Base-by-base conservation (phyloP, 2,888 invertebrate genomes). In the Ephialtes manifestator region DNA sequence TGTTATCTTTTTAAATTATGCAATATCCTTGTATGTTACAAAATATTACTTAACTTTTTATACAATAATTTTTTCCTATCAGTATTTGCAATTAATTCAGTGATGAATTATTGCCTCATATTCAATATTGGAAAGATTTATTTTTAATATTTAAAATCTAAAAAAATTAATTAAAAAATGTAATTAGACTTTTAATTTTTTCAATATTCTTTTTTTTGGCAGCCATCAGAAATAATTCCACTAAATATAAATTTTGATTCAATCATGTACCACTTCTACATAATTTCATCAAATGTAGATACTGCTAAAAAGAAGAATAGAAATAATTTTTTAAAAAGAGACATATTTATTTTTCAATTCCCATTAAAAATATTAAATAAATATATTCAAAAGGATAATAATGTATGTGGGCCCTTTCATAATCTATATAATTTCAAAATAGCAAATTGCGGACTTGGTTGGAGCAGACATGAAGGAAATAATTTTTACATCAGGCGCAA, bases 401-500 rank as follows among this genome's bases (percentile, higher is more conserved):
- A 15, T 24, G 39, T 60, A 28, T 7, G n/a, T 35, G 8, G 15
- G 8, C 8, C 2, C 2, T 60, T 35, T 15, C n/a, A 31, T 39
- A 39, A 39, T 35, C 35, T 4, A 43, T 55, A 84, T 77, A 13
- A 76, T 79, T 81, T 86, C 81, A 80, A 89, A 90, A 35, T 90
- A 96, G 96, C 97, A 99, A 96, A 96, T 99, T 39, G 99, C 99
- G 10, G 95, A 96, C 87, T 94, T 99, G 70, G 98, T 99, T 92
- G 97, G 97, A 81, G 99, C 99, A 13, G 99, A 99, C 94, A 97
- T 99, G 18, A 98, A 98, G 93, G 99, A 99, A 95, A 98, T 99
- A 80, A 96, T 99, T 86, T 99, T 99, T 93, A 99, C 99, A 10
- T 99, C 99, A 39, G 99, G 99, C 81, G 99, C 99, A 4, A 99